Base-by-base conservation (phyloP, 2,888 invertebrate genomes). In the Trypoxylon attenuatum region DNA sequence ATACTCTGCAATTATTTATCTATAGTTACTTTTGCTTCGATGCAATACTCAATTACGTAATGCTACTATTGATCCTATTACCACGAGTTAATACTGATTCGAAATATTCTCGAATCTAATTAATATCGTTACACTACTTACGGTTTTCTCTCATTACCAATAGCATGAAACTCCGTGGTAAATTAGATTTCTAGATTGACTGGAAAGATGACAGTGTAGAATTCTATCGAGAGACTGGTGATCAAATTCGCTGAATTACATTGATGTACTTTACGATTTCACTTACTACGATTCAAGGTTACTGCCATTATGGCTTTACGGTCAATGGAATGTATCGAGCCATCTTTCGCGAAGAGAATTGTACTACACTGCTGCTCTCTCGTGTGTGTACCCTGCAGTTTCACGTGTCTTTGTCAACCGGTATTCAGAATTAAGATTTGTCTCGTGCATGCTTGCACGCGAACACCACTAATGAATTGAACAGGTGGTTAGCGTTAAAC, bases 111-210 rank as follows among this genome's bases (percentile, higher is more conserved):
- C 59, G 64, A 69, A 76, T 55, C 64, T 76, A 82, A 80, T 81
- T 81, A 80, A 79, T 79, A 76, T 72, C 68, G 78, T 82, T 81
- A 74, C 45, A 57, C 72, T 73, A 60, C 57, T 65, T 71, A 74
- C 69, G 66, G 64, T 58, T 54, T 64, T 77, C 78, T 69, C 76
- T 79, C 46, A 57, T 78, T 55, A 54, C 53, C 47, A 25, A 27
- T 51, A 27, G 19, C 16, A 39, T 62, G 69, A 53, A 62, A 62
- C 13, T 10, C n/a, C n/a, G n/a, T n/a, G n/a, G n/a, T n/a, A n/a
- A n/a, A n/a, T n/a, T n/a, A n/a, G n/a, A n/a, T n/a, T 33, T 33
- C 13, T 13, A 4, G 33, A 33, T 33, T 33, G 33, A 13, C 33
- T 33, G 10, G n/a, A 33, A n/a, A 13, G 10, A 33, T 1, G 4